phyloP scores from a whole-genome alignment of 2,113 vertebrate genomes.

The Catagonus wagneri region DNA sequence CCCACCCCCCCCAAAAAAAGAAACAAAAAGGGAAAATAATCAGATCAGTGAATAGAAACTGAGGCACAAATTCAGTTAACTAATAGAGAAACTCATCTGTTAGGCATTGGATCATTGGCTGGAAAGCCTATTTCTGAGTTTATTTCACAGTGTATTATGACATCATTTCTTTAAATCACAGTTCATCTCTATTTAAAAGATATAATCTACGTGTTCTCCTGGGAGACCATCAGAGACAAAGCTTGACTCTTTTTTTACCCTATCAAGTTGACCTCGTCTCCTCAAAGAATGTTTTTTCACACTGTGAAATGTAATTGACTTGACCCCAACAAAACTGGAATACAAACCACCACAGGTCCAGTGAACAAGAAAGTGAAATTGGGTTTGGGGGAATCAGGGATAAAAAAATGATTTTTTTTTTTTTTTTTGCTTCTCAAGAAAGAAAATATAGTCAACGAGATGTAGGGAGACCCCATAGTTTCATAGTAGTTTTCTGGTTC shows the following conservation, averaged over 20 bases:
- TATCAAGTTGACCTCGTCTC: conserved; percentile 45
- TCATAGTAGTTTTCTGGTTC: background rate
- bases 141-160: conserved; percentile 73
- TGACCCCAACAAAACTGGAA: conserved; percentile 28
- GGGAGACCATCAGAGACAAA: conserved; percentile 64
- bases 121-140: conserved; percentile 61
- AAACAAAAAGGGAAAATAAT: background rate
- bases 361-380: conserved; percentile 41
- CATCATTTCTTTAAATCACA: conserved; percentile 68
- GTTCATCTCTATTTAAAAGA: conserved; percentile 66
- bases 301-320: conserved; percentile 45
- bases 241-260: background rate
- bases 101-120: conserved; percentile 11
- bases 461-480: background rate
- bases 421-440: conserved; percentile 22
- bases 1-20: too few species aligned
- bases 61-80: conserved; percentile 59
- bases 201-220: conserved; percentile 53
- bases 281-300: conserved; percentile 1
- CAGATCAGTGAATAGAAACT: conserved; percentile 58
- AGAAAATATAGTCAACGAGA: background rate
- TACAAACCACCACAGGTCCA: conserved; percentile 34
- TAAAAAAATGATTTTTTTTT: background rate
- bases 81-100: conserved; percentile 62
- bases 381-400: background rate